phyloP scores from a whole-genome alignment of 2,113 vertebrate species.

The Hippolais icterina region DNA sequence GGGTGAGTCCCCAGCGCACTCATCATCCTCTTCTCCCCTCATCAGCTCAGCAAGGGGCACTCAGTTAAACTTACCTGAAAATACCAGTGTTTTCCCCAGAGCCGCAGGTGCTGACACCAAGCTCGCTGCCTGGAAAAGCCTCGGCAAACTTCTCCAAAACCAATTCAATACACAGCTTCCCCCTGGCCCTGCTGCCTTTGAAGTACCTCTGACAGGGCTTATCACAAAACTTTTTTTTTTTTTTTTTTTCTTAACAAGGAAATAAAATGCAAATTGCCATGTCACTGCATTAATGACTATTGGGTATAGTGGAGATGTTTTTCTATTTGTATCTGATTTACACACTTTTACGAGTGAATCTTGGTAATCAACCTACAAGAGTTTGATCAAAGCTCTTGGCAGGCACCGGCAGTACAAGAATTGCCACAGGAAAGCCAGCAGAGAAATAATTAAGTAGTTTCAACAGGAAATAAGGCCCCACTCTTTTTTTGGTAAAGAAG shows the following conservation, averaged over 20 bases:
- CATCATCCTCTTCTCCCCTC: neutral
- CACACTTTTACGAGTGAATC: neutral
- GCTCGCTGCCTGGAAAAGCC: neutral
- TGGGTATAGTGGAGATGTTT: neutral
- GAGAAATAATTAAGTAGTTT: neutral
- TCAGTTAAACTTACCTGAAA: neutral
- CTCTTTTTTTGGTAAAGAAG: neutral
- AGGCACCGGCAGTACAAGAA: neutral
- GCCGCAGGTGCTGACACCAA: fast-evolving
- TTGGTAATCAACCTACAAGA: neutral
- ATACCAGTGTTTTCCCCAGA: neutral
- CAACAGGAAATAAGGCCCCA: neutral
- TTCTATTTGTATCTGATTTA: neutral
- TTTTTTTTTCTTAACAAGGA: neutral
- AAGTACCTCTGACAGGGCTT: neutral
- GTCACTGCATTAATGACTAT: neutral
- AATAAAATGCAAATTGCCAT: neutral
- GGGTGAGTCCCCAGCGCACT: neutral
- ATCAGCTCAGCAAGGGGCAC: neutral
- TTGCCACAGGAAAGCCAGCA: neutral
- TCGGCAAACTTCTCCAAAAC: neutral
- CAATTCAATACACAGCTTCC: fast-evolving
- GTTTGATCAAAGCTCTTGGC: neutral
- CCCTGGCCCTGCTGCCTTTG: neutral
- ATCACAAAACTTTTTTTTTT: neutral